Evolutionary conservation across 2,797 vertebrate genomes (phyloP), one percentile per base, ranked within the genome.

Genomic region (Crenuchus spilurus): DNA sequence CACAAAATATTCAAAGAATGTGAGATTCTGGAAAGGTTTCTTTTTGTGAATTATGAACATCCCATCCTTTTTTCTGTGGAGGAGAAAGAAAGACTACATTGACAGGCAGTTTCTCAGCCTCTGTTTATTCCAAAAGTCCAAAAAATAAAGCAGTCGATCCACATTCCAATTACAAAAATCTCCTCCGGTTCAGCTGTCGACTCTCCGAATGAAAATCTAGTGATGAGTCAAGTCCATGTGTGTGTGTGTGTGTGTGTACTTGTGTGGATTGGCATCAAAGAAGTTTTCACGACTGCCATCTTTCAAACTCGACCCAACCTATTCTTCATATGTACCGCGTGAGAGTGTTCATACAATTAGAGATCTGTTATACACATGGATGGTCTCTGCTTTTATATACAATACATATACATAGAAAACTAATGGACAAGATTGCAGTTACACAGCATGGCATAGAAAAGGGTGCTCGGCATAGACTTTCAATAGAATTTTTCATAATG

Each of bases 121-220:
- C 58, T 77, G 65, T 87, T 88, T 88, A 86, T 85, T 88, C 83
- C 65, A 86, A 88, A 88, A 88, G 74, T 85, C 82, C 82, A 82
- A 86, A 88, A 88, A 88, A 87, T 87, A 84, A 84, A 84, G 77
- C 80, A 83, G 79, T 85, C 75, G 30, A 77, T 84, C 83, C 80
- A 86, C 85, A 85, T 84, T 87, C 85, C 81, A 72, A 78, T 84
- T 87, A 84, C 79, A 88, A 86, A 87, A 84, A 76, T 69, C 52
- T 66, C 68, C 79, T 72, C 28, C 60, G 11, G 48, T 58, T 81
- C 65, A 61, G 37, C 31, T 69, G 41, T 26, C 24, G 51, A 72
- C 74, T 49, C 52, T 77, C 60, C 35, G n/a, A 74, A 70, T 72
- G 61, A 48, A 79, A 72, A 64, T 46, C 67, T 66, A 72, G 66